Conservation (phyloP, 1,140 invertebrate genomes). For the Coenobita brevimanus region DNA sequence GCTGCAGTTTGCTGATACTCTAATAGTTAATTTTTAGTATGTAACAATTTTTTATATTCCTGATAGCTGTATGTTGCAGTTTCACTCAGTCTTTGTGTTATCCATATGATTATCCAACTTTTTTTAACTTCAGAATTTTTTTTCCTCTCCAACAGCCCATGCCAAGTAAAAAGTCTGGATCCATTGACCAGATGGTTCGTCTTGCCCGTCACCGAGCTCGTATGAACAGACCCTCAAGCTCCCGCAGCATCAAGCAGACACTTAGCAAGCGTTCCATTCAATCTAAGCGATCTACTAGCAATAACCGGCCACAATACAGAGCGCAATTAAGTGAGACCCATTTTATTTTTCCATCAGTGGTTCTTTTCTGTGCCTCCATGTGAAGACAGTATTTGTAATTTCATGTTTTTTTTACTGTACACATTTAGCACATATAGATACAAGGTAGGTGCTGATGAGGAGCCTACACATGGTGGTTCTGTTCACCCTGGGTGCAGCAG, state of each 20-base stretch:
- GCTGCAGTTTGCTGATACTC: too few species aligned
- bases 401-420: too few species aligned
- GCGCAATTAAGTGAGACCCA: constrained; percentile 31
- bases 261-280: constrained; percentile 58
- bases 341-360: too few species aligned
- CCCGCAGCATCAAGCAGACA: constrained; percentile 54
- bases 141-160: constrained; percentile 6
- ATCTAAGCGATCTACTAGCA: constrained; percentile 46
- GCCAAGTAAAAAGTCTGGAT: constrained; percentile 50
- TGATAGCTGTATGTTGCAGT: too few species aligned
- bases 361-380: too few species aligned
- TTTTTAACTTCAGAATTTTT: background rate
- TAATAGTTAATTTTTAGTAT: too few species aligned
- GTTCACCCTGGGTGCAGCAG: too few species aligned
- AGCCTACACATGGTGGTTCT: too few species aligned
- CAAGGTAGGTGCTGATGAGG: too few species aligned
- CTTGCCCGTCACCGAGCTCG: constrained; percentile 1
- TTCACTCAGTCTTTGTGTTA: background rate
- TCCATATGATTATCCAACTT: background rate
- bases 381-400: too few species aligned
- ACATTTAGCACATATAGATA: too few species aligned
- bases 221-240: constrained; percentile 36
- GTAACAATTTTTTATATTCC: too few species aligned
- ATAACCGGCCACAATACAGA: constrained; percentile 20
- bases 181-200: constrained; percentile 20